These are phyloP conservation scores for Oryctes rhinoceros DNA, from an alignment of 1,140 invertebrate genomes.

Conservation along the genomic window DNA sequence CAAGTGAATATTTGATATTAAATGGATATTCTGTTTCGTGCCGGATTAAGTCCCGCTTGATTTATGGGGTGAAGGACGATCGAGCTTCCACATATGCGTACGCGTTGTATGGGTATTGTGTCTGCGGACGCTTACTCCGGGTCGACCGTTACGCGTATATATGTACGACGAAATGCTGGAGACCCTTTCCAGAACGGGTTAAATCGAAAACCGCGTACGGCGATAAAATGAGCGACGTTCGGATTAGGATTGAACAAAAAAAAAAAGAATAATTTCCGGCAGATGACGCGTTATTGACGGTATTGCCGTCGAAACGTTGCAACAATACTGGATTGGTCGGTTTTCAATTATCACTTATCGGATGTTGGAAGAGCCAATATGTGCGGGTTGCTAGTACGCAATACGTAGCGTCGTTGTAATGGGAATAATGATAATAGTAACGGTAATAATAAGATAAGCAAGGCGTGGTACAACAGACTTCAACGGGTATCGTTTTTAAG, in stretches of 20 bases:
- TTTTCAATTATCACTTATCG: constrained; percentile 3
- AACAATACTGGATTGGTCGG: neutral
- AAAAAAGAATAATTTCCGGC: constrained; percentile 13
- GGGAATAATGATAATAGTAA: no score
- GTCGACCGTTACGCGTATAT: neutral
- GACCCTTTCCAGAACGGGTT: neutral
- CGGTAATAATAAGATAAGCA: no score
- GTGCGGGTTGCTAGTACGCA: neutral
- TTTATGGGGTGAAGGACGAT: constrained; percentile 17
- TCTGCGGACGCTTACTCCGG: neutral
- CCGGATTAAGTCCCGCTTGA: neutral
- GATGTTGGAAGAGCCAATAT: neutral
- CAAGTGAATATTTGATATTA: constrained; percentile 22
- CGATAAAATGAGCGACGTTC: constrained; percentile 7
- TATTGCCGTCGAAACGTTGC: constrained; percentile 5
- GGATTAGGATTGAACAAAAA: neutral
- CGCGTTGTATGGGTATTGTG: neutral
- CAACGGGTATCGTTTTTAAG: no score
- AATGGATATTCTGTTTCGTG: constrained; percentile 15
- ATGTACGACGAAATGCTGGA: neutral
- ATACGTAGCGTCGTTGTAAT: no score
- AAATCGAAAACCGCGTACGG: constrained; percentile 4
- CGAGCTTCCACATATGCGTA: neutral
- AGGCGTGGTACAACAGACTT: no score
- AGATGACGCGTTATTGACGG: neutral